Evolutionary conservation across 2,113 vertebrate species (phyloP).

Genomic region (Dissostichus mawsoni): DNA sequence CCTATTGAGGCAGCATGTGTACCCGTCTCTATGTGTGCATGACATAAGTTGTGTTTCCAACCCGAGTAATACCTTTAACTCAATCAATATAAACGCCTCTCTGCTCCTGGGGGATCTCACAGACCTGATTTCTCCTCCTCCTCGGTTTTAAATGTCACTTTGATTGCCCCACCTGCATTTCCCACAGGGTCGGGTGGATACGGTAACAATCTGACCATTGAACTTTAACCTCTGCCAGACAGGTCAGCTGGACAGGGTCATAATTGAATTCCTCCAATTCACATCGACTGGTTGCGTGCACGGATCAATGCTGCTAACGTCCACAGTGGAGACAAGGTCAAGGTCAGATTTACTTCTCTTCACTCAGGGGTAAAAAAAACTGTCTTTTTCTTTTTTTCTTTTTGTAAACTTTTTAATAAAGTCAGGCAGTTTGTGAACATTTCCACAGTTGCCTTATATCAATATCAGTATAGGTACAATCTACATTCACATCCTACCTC

Average conservation of each 20-base stretch:
- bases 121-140: neutral
- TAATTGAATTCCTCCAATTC: slow-evolving; percentile 49
- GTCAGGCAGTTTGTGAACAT: neutral
- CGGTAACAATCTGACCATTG: slow-evolving; percentile 43
- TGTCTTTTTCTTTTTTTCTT: neutral
- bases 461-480: neutral
- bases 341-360: slow-evolving; percentile 38
- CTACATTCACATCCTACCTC: neutral
- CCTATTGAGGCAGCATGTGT: neutral
- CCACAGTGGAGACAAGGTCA: slow-evolving; percentile 20
- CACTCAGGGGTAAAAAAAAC: neutral
- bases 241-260: slow-evolving; percentile 36
- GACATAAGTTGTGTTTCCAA: neutral
- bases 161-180: slow-evolving; percentile 23
- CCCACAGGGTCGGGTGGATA: slow-evolving; percentile 26
- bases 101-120: slow-evolving; percentile 5
- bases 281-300: slow-evolving; percentile 29
- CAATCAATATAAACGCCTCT: slow-evolving; percentile 23
- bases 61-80: slow-evolving; percentile 6
- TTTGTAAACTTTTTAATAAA: neutral
- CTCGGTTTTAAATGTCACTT: slow-evolving; percentile 29
- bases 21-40: neutral
- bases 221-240: slow-evolving; percentile 54
- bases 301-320: slow-evolving; percentile 54
- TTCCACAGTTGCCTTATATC: neutral